A percentile compares a stretch with the other conserved stretches of the same genome.
Evolutionary conservation across 1,140 invertebrate species (phyloP).

Genomic region (Aphelenchoides avenae): DNA sequence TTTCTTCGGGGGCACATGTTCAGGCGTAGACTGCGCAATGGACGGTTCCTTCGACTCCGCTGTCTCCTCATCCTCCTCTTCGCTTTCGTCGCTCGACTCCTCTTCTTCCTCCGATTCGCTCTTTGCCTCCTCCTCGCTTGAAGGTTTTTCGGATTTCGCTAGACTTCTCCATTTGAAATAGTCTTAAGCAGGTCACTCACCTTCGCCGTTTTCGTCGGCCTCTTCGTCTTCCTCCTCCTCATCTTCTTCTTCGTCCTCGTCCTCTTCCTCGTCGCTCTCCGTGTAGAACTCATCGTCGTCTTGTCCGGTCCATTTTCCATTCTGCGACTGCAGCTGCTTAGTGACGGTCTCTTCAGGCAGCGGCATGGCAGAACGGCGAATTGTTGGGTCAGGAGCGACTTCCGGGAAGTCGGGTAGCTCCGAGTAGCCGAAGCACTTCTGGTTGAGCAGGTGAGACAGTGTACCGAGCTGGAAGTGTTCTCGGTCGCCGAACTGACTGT

Average conservation of each 20-base stretch:
- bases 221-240: slow-evolving; percentile 33
- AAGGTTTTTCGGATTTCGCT: neutral
- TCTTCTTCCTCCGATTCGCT: slow-evolving; percentile 43
- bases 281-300: no score
- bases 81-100: slow-evolving; percentile 39
- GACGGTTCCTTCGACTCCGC: slow-evolving; percentile 58
- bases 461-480: slow-evolving; percentile 87
- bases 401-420: slow-evolving; percentile 80
- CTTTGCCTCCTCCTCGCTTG: no score
- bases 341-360: slow-evolving; percentile 58
- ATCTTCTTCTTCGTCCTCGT: slow-evolving; percentile 55
- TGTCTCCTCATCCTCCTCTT: slow-evolving; percentile 23
- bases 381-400: slow-evolving; percentile 70
- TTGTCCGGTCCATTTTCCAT: slow-evolving; percentile 33
- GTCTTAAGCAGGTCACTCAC: no score
- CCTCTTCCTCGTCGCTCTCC: slow-evolving; percentile 55
- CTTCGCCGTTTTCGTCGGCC: slow-evolving; percentile 26
- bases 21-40: no score
- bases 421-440: slow-evolving; percentile 76
- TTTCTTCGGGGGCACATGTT: no score
- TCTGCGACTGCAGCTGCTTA: slow-evolving; percentile 45
- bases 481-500: slow-evolving; percentile 67
- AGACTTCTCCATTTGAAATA: slow-evolving; percentile 38
- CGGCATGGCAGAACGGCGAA: slow-evolving; percentile 41
- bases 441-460: slow-evolving; percentile 85